Base-by-base conservation (phyloP, 2,797 vertebrate genomes). In the Astyanax mexicanus region DNA sequence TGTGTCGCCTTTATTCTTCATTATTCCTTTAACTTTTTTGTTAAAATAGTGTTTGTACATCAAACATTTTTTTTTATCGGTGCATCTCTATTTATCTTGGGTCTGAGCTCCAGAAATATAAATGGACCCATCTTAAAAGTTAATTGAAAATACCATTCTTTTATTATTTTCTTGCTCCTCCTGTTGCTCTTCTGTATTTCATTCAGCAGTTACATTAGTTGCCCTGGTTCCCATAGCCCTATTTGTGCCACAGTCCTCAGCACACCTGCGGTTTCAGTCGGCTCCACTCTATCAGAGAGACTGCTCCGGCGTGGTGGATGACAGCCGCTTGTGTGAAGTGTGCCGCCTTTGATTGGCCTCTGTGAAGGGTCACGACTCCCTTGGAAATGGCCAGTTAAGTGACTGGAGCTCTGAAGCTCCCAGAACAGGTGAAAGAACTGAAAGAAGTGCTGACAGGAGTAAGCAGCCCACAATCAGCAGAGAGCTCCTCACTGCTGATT, bases 311-410 rank as follows among this genome's bases (percentile, higher is more conserved):
- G 32, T 45, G 23, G 35, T 19, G 38, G 73, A 42, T 69, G 74
- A 74, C 54, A 57, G 42, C 23, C 5, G 9, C 32, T n/a, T 6
- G 32, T 40, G 73, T 62, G 55, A 69, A 66, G 52, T 38, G 54
- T 8, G 6, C 4, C 27, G 57, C 25, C 70, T 77, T 81, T 72
- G 69, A 51, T 81, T 47, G n/a, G 3, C 7, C 82, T 85, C 74
- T 86, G 79, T 85, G 84, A 90, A 89, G 84, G 85, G 78, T 86
- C 84, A 82, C 81, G 86, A 87, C 88, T 92, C 89, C 92, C 91
- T 90, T 86, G 87, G 88, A 91, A 92, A 92, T 88, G 83, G 74
- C 45, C 80, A 88, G 86, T 88, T 90, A 91, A 91, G 90, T 89
- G 89, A 88, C 87, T 87, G 87, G 85, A 91, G 89, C 88, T 87